Evolutionary conservation across 2,888 invertebrate genomes (phyloP).

Genomic region (Microplitis deprimator): DNA sequence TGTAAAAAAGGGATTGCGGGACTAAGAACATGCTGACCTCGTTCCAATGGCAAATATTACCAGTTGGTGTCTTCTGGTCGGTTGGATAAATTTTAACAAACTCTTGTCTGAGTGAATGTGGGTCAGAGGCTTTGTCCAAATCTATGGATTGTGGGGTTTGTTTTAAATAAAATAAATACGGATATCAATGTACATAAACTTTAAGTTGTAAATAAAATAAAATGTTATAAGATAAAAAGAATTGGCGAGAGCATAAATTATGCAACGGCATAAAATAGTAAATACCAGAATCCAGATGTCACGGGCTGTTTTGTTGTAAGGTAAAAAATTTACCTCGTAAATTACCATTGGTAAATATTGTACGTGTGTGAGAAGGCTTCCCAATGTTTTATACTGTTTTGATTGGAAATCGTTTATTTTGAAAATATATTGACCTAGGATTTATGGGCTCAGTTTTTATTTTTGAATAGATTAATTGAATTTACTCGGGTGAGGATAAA

Average conservation of each 20-base stretch:
- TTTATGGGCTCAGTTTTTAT: too few species aligned
- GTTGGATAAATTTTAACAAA: slow-evolving; percentile 51
- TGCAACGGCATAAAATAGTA: slow-evolving; percentile 4
- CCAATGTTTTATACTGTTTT: too few species aligned
- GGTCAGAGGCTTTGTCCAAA: slow-evolving; percentile 31
- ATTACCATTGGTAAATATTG: neutral
- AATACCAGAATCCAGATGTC: slow-evolving; percentile 18
- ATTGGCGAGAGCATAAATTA: slow-evolving; percentile 10
- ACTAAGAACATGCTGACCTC: slow-evolving; percentile 58
- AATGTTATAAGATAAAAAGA: neutral
- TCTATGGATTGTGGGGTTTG: neutral
- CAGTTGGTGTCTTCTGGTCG: slow-evolving; percentile 29
- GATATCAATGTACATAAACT: neutral
- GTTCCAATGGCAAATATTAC: slow-evolving; percentile 55
- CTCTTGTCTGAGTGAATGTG: slow-evolving; percentile 35
- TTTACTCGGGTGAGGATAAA: too few species aligned
- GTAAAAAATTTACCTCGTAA: neutral
- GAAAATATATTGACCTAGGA: too few species aligned
- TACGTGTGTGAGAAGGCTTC: too few species aligned
- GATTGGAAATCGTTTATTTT: too few species aligned
- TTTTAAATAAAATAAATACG: slow-evolving; percentile 8
- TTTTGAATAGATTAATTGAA: too few species aligned
- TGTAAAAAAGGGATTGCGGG: slow-evolving; percentile 31
- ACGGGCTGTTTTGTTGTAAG: neutral
- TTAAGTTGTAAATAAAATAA: neutral